These are phyloP conservation scores for Augiades crinisus DNA, from an alignment of 2,888 invertebrate species.

Conservation along the genomic window DNA sequence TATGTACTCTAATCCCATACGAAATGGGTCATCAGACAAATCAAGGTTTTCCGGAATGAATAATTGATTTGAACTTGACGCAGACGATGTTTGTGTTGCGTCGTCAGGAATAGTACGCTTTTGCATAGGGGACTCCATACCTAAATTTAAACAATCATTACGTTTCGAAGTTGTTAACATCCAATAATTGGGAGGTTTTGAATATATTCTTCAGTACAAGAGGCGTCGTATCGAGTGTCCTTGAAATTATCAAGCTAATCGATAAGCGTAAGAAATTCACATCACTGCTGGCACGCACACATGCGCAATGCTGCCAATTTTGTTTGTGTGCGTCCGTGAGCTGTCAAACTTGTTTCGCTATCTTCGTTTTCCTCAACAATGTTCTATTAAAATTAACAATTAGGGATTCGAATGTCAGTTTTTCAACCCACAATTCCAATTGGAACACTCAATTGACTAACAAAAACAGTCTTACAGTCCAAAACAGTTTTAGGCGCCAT, in stretches of 20 bases:
- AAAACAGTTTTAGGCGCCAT: constrained; percentile 56
- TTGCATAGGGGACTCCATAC: constrained; percentile 53
- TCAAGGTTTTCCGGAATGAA: constrained; percentile 58
- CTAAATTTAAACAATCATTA: constrained; percentile 21
- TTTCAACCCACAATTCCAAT: constrained; percentile 39
- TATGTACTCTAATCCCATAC: constrained; percentile 62
- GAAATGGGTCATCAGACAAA: constrained; percentile 66
- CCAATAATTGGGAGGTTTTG: constrained; percentile 25
- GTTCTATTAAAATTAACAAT: constrained; percentile 22
- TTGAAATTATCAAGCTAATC: constrained; percentile 75
- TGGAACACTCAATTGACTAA: constrained; percentile 29
- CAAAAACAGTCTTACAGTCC: constrained; percentile 37
- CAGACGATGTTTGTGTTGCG: constrained; percentile 39
- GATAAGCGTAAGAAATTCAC: constrained; percentile 74
- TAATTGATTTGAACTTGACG: constrained; percentile 57
- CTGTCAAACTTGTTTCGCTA: constrained; percentile 78
- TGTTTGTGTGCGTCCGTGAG: constrained; percentile 58
- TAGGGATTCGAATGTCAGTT: constrained; percentile 21
- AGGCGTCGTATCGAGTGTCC: constrained; percentile 47
- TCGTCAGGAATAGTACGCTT: constrained; percentile 41
- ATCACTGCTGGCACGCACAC: constrained; percentile 68
- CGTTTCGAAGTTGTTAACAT: constrained; percentile 14
- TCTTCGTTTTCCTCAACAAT: constrained; percentile 40
- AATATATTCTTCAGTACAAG: constrained; percentile 34
- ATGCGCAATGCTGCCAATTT: constrained; percentile 45